phyloP scores from a whole-genome alignment of 2,113 vertebrate genomes.

The Muscicapa adusta region DNA sequence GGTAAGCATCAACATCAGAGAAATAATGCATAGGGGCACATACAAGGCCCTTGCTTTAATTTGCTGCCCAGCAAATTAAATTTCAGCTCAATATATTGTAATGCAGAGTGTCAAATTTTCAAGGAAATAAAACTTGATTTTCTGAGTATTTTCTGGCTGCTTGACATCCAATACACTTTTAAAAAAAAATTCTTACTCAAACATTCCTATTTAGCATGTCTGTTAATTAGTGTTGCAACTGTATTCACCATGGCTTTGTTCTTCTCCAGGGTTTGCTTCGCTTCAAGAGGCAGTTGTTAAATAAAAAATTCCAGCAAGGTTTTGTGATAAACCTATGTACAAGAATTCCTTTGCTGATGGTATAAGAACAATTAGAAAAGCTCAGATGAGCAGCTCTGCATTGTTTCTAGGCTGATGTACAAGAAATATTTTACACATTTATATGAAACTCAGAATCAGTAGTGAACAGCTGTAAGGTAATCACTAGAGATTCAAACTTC shows the following conservation, averaged over 20 bases:
- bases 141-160: not conserved
- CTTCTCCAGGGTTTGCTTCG: slow-evolving; percentile 59
- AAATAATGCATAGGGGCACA: not conserved
- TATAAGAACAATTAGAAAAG: slow-evolving; percentile 44
- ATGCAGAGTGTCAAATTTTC: not conserved
- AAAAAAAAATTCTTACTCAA: not conserved
- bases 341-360: slow-evolving; percentile 42
- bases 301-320: slow-evolving; percentile 46
- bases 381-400: slow-evolving; percentile 21
- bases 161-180: not conserved
- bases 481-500: not conserved
- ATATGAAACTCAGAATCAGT: not conserved
- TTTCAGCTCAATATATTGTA: not conserved
- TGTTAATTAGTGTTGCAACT: slow-evolving; percentile 57
- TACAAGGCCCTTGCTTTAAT: not conserved
- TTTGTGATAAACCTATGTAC: slow-evolving; percentile 55
- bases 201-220: not conserved
- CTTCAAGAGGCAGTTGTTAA: slow-evolving; percentile 58
- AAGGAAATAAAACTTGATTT: not conserved
- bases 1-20: not conserved
- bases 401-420: slow-evolving; percentile 10
- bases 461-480: slow-evolving; percentile 26
- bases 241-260: slow-evolving; percentile 12
- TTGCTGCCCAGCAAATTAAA: not conserved
- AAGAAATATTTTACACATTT: not conserved